Base-by-base conservation (phyloP, 2,888 invertebrate species). In the Xestoiulus laeticollis region DNA sequence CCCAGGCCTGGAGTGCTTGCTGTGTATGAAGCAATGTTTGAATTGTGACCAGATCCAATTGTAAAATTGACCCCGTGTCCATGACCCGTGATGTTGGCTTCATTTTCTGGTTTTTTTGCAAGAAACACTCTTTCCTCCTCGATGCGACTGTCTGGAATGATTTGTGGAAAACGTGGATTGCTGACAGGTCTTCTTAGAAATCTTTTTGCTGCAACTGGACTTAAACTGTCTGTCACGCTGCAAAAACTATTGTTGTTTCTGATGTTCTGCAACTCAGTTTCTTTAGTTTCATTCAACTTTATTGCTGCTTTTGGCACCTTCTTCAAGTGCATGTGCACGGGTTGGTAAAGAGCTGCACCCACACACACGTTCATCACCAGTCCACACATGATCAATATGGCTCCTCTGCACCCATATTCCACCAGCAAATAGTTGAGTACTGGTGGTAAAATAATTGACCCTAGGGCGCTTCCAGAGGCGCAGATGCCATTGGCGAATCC, bases 401-500 rank as follows among this genome's bases (percentile, higher is more conserved):
- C 88, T 10, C 89, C 89, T 95, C 95, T 94, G 91, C 95, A 96
- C 30, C 96, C 96, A 90, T 95, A 96, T 0, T 93, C 93, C 91
- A 95, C 94, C 26, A 97, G 92, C 88, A 97, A 93, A 90, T 94
- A 93, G 87, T 96, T 93, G 89, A 97, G 92, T 87, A 96, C 93
- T 0, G 96, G 96, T 68, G 97, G 97, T 90, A 97, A 93, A 88
- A 97, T 95, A 90, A 97, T 96, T 83, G 96, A 96, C 19, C 97
- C 97, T 89, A 97, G 94, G 0, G 97, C 96, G 90, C 96, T 96
- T 22, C 97, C 97, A 0, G 96, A 96, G 93, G 97, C 96, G 90
- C 97, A 97, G 32, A 97, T 94, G 0, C 97, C 97, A 92, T 97
- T 97, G 83, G 97, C 97, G 19, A 97, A 93, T 0, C 97, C 97